Percentiles rank a stretch among this genome's conserved stretches.
Conservation (phyloP, 2,888 invertebrate species). For the Campaea margaritaria region DNA sequence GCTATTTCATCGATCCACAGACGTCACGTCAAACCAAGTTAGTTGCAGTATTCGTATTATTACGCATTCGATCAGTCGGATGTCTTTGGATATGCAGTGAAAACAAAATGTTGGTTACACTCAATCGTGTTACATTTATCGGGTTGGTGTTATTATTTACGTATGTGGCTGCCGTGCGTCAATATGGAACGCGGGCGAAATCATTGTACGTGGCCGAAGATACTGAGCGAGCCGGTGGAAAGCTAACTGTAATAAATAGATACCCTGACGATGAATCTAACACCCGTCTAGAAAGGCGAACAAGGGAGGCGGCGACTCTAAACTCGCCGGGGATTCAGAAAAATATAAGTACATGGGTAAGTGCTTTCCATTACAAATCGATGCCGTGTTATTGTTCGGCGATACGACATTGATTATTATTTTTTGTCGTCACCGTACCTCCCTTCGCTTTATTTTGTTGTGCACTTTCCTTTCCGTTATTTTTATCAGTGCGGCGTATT, state of each 20-base stretch:
- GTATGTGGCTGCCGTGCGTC: conserved; percentile 57
- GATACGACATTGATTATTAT: conserved; percentile 44
- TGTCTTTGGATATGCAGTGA: conserved; percentile 73
- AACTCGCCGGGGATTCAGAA: conserved; percentile 62
- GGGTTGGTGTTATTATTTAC: conserved; percentile 64
- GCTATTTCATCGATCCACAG: no score
- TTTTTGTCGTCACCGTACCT: conserved; percentile 46
- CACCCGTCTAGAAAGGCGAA: conserved; percentile 62
- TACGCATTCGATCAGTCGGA: conserved; percentile 57
- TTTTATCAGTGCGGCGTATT: conserved; percentile 48
- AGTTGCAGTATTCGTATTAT: conserved; percentile 58
- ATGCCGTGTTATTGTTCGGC: conserved; percentile 26
- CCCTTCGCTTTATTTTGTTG: conserved; percentile 37
- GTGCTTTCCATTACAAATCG: conserved; percentile 3
- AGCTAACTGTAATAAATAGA: conserved; percentile 68
- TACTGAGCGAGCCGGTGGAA: conserved; percentile 48
- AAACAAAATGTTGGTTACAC: conserved; percentile 77
- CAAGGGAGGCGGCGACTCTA: conserved; percentile 69
- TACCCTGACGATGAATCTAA: conserved; percentile 48
- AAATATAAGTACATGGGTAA: conserved; percentile 83
- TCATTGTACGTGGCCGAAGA: conserved; percentile 73
- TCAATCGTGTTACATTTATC: conserved; percentile 65
- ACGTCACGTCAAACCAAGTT: conserved; percentile 11
- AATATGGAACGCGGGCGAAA: conserved; percentile 61
- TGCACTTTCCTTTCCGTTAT: conserved; percentile 53